Conservation (phyloP, 30 jellyfish, hydroid and myxozoan genomes). For the Chironex yamaguchii region DNA sequence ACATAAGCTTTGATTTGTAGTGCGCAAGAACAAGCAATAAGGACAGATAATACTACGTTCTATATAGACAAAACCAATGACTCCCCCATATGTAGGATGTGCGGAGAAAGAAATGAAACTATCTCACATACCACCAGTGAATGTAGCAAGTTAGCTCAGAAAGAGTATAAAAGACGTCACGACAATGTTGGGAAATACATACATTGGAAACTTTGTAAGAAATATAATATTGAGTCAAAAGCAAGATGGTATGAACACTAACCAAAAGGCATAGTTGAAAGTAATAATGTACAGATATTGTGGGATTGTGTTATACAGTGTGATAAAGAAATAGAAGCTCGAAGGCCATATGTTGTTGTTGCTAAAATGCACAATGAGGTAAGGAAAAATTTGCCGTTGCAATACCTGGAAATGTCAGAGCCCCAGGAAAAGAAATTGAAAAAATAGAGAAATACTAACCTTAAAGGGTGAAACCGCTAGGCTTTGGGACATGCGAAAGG, state of each 20-base stretch:
- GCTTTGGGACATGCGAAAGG: constrained; percentile 16
- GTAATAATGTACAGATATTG: background rate
- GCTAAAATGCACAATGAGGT: background rate
- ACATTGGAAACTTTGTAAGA: constrained; percentile 2
- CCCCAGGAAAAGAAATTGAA: too few relatives aligned
- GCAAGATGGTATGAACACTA: constrained; percentile 8
- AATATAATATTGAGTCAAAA: constrained; percentile 1
- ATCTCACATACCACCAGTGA: constrained; percentile 16
- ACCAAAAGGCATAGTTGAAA: constrained; percentile 5
- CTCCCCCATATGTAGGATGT: constrained; percentile 2
- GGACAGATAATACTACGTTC: constrained; percentile 13
- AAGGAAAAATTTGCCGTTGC: background rate
- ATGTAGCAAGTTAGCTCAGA: constrained; percentile 28
- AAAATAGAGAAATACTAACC: background rate
- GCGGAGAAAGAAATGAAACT: constrained; percentile 36
- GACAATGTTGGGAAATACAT: constrained; percentile 5
- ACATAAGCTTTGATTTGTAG: constrained; percentile 31
- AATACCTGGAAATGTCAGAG: too few relatives aligned
- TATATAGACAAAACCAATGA: background rate
- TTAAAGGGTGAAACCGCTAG: constrained; percentile 8
- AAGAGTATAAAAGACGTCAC: constrained; percentile 5
- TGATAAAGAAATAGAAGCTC: background rate
- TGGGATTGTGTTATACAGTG: background rate
- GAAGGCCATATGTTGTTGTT: constrained; percentile 6
- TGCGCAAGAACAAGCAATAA: constrained; percentile 39